Base-by-base conservation (phyloP, 2,797 vertebrate species). In the Chloroceryle inda region DNA sequence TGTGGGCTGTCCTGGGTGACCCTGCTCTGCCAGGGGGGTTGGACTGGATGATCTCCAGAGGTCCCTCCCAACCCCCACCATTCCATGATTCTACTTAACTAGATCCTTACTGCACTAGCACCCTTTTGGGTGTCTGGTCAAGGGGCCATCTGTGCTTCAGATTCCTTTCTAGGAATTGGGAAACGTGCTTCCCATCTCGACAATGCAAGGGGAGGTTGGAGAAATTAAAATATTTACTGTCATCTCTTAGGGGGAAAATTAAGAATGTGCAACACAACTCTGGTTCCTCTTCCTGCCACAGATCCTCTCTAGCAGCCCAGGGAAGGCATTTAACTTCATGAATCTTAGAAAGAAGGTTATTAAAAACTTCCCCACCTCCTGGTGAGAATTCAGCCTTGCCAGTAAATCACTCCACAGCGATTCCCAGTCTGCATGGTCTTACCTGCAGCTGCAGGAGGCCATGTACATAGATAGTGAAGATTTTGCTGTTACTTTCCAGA, bases 371-470 rank as follows among this genome's bases (percentile, higher is more conserved):
- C 45, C 85, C 13, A 22, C 2, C 42, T 47, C 58, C 29, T 19
- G 50, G 38, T 14, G 16, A 61, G 67, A 69, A 19, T 31, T 44
- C 85, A 81, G 35, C 58, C 62, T 64, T 58, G 37, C n/a, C 84
- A 44, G 71, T 47, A 18, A 59, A 45, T 9, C 42, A 40, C 10
- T 56, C 40, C 58, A 8, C 8, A n/a, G 38, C 0, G 33, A 47
- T 42, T 53, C 44, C 81, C 85, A 8, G 31, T 2, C 74, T 33
- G 4, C 42, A 4, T 1, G 19, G 44, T 8, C 94, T 98, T 96
- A 99, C 99, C 99, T 99, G 99, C 58, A 99, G 98, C 97, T 99
- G 99, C 94, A 99, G 98, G 88, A 99, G 97, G 10, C 99, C 99
- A 1, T 99, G 99, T 1, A 99, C 99, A 0, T 98, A 98, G 62